phyloP scores from a whole-genome alignment of 2,888 invertebrate species.

The Tiliacea aurago region DNA sequence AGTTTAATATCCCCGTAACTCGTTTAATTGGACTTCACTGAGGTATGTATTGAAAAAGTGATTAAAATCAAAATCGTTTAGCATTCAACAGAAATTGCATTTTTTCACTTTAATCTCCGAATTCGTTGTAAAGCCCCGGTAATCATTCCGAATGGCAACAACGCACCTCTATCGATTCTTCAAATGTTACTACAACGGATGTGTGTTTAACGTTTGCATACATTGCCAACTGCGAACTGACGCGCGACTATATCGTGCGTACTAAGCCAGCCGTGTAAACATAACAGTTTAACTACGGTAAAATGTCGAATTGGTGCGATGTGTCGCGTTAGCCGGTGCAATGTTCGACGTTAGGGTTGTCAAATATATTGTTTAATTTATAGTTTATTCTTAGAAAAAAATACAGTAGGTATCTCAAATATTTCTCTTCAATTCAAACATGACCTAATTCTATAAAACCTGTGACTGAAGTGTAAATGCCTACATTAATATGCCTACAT shows the following conservation, averaged over 20 bases:
- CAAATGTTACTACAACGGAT: conserved; percentile 25
- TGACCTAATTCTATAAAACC: background rate
- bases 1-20: conserved; percentile 34
- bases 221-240: conserved; percentile 71
- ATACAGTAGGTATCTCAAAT: background rate
- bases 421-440: background rate
- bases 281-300: conserved; percentile 76
- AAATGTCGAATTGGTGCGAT: conserved; percentile 71
- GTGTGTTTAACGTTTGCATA: conserved; percentile 58
- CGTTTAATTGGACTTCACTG: conserved; percentile 29
- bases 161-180: conserved; percentile 52
- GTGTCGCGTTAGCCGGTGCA: conserved; percentile 52
- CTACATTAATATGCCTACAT: conserved; percentile 8
- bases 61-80: conserved; percentile 55
- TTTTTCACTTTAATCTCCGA: conserved; percentile 57
- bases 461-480: background rate
- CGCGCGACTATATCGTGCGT: conserved; percentile 66
- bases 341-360: conserved; percentile 58
- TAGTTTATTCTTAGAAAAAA: background rate
- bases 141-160: conserved; percentile 61
- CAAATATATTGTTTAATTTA: background rate
- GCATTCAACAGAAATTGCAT: conserved; percentile 51
- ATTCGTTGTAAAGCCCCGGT: conserved; percentile 57
- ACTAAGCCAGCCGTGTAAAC: conserved; percentile 80
- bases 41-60: conserved; percentile 45